Conservation (phyloP, 2,113 vertebrate species). For the Peromyscus leucopus region DNA sequence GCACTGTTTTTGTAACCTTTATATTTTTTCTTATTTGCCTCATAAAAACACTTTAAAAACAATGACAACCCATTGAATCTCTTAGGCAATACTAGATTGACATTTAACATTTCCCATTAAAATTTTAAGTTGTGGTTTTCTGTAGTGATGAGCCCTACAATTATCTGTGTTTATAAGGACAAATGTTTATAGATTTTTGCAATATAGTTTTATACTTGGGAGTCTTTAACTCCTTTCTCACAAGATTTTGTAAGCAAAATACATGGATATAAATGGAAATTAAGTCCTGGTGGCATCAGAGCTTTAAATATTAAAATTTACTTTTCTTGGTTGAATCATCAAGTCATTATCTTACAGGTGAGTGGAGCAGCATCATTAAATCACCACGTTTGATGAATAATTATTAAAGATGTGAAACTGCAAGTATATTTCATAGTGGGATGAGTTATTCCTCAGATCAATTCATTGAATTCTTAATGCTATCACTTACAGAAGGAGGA, state of each 20-base stretch:
- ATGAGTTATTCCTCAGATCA: not conserved
- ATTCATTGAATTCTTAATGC: not conserved
- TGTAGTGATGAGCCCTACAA: not conserved
- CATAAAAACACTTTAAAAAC: slow-evolving; percentile 29
- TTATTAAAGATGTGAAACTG: not conserved
- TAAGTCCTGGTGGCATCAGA: not conserved
- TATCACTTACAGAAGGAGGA: not conserved
- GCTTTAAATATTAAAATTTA: not conserved
- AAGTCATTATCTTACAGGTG: not conserved
- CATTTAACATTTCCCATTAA: not conserved
- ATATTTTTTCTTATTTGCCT: not conserved
- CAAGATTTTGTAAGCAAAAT: not conserved
- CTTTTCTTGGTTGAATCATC: not conserved
- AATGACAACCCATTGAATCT: not conserved
- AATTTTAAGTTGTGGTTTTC: not conserved
- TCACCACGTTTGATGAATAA: not conserved
- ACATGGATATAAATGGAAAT: not conserved
- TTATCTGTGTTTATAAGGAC: not conserved
- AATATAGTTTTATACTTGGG: not conserved
- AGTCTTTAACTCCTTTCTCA: not conserved
- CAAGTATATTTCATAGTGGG: not conserved
- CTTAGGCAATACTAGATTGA: not conserved
- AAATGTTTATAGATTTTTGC: not conserved
- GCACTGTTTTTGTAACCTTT: not conserved
- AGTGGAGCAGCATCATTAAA: not conserved